Evolutionary conservation across 1,140 invertebrate genomes (phyloP).

Genomic region (Drosophila pseudoobscura): DNA sequence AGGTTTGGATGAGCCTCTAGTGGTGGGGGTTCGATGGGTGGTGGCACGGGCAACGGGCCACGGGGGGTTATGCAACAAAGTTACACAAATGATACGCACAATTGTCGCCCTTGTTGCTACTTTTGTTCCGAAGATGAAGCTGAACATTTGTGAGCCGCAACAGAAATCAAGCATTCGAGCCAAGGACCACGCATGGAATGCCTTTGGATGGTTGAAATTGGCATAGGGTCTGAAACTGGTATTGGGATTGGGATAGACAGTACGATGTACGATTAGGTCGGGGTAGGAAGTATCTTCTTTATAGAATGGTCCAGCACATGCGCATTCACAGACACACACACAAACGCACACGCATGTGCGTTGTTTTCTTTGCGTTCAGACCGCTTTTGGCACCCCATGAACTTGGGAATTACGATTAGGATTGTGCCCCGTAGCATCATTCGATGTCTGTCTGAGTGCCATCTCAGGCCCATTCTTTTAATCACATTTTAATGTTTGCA

Average conservation of each 20-base stretch:
- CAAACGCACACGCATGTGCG: conserved; percentile 41
- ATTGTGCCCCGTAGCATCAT: no score
- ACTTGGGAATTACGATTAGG: no score
- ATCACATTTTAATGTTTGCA: no score
- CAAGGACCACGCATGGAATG: not conserved
- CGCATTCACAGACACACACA: conserved; percentile 52
- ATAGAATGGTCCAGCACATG: conserved; percentile 51
- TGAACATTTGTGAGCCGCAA: conserved; percentile 14
- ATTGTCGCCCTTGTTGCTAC: conserved; percentile 37
- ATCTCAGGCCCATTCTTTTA: no score
- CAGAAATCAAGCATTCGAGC: conserved; percentile 28
- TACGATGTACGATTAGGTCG: no score
- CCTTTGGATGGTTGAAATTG: conserved; percentile 13
- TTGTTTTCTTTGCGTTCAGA: conserved; percentile 37
- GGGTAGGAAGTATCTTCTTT: no score
- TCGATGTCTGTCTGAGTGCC: not conserved
- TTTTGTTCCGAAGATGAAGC: conserved; percentile 19
- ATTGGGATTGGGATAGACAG: no score
- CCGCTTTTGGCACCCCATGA: not conserved
- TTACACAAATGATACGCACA: conserved; percentile 39
- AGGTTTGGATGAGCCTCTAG: conserved; percentile 18
- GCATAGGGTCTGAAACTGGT: no score
- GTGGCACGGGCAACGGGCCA: no score
- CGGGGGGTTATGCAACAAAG: conserved; percentile 37
- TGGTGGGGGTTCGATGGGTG: conserved; percentile 17